These are phyloP conservation scores for Melinopterus prodromus DNA, from an alignment of 2,888 invertebrate genomes.

Conservation along the genomic window DNA sequence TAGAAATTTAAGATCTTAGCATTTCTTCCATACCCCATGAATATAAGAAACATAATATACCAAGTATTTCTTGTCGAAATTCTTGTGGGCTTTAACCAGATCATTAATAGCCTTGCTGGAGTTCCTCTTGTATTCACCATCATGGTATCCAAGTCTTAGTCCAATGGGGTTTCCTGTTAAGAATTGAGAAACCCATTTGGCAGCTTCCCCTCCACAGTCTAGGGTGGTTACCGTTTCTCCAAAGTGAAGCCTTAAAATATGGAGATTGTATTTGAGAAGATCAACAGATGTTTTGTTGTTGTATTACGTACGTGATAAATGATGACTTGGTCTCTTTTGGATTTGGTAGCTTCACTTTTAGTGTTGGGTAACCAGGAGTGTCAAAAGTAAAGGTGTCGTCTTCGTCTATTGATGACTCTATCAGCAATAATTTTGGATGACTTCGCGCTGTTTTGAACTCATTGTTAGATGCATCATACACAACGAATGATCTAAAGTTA, in stretches of 20 bases:
- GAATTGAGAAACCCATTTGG: constrained; percentile 67
- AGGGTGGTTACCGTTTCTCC: constrained; percentile 60
- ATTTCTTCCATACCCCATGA: too few species aligned
- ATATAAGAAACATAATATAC: too few species aligned
- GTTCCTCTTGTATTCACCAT: constrained; percentile 41
- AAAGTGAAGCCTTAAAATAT: constrained; percentile 48
- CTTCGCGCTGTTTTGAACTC: constrained; percentile 48
- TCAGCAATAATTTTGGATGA: constrained; percentile 61
- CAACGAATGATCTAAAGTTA: constrained; percentile 40
- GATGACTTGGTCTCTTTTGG: constrained; percentile 14
- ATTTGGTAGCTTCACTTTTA: constrained; percentile 59
- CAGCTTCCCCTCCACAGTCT: constrained; percentile 71
- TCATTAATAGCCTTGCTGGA: constrained; percentile 24
- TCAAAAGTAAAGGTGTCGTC: constrained; percentile 58
- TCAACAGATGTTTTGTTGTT: neutral
- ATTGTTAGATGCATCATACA: constrained; percentile 39
- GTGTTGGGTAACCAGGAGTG: constrained; percentile 60
- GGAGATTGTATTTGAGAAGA: neutral
- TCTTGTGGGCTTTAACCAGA: constrained; percentile 47
- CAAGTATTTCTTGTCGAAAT: constrained; percentile 47
- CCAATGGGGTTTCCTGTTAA: constrained; percentile 49
- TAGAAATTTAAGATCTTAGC: too few species aligned
- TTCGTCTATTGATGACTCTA: constrained; percentile 59
- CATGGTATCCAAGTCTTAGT: constrained; percentile 54
- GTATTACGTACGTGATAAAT: neutral